Evolutionary conservation across 2,797 vertebrate genomes (phyloP), one percentile per base, ranked within the genome.

Genomic region (Nannoperca obscura): DNA sequence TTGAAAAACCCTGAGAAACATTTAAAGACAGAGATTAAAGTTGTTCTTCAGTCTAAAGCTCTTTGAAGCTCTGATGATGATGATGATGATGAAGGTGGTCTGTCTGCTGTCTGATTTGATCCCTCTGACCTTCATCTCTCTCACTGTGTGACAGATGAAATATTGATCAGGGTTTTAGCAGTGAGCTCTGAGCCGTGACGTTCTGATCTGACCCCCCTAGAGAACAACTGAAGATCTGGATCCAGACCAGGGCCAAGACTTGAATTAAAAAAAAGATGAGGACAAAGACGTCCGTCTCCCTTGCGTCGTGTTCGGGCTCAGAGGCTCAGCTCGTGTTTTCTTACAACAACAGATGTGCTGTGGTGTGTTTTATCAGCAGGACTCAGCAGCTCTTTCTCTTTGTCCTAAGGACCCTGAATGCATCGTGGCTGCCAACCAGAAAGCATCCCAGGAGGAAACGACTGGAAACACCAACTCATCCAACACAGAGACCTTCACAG

Each of bases 291-390:
- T 8, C 27, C 0, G 22, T 36, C 44, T 42, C 49, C 49, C 10
- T 0, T 50, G 11, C 0, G 22, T 14, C 17, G 4, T 17, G 47
- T 65, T 52, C 12, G 2, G 20, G 36, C 64, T 49, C 75, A 14
- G 60, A 30, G 63, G 32, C 59, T 67, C 77, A 30, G 77, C 27
- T 17, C 2, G 8, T 19, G 34, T 71, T 52, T 44, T 15, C 34
- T 9, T 34, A 11, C 27, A 58, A 57, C 67, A 69, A 47, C 53
- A 58, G 27, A 58, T 19, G 30, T 10, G 42, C 55, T 57, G 42
- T 17, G 32, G n/a, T 24, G 44, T 19, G 7, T 59, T 80, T 64
- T 74, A 80, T 70, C 78, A 58, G 71, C 71, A 52, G 17, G 32
- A 57, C 36, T 70, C 72, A 79, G 78, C 40, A 36, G 58, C 59